These are phyloP conservation scores for Tapera naevia DNA, from an alignment of 2,797 vertebrate genomes.

Conservation along the genomic window DNA sequence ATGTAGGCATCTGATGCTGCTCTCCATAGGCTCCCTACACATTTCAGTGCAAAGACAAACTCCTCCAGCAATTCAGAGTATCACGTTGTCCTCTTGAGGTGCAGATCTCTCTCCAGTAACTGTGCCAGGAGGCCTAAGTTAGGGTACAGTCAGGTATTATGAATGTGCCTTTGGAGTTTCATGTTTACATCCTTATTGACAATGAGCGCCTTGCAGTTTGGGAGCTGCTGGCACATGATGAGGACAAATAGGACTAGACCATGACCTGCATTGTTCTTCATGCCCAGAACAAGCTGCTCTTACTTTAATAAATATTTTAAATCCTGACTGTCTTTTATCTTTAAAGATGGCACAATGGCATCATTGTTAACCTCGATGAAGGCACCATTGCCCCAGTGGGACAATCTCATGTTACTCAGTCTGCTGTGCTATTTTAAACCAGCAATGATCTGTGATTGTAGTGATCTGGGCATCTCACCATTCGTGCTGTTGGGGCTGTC, in stretches of 20 bases:
- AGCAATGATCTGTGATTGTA: not conserved
- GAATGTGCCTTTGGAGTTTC: not conserved
- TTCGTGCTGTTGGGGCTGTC: not conserved
- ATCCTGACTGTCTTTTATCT: not conserved
- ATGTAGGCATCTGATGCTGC: not conserved
- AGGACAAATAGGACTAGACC: not conserved
- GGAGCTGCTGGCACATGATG: not conserved
- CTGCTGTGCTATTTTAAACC: not conserved
- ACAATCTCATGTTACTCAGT: fast-evolving
- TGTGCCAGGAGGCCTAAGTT: not conserved
- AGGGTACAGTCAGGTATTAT: not conserved
- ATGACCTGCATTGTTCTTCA: not conserved
- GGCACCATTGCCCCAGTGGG: not conserved
- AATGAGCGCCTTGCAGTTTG: not conserved
- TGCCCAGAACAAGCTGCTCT: not conserved
- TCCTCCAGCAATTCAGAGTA: not conserved
- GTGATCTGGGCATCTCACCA: fast-evolving
- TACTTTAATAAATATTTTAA: not conserved
- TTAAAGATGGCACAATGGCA: fast-evolving
- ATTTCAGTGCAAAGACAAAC: not conserved
- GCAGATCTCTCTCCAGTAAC: too few species aligned
- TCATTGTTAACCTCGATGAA: not conserved
- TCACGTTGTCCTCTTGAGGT: not conserved
- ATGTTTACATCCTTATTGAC: not conserved
- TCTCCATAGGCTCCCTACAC: not conserved